phyloP scores from a whole-genome alignment of 2,113 vertebrate genomes.

The Pluvianellus socialis region DNA sequence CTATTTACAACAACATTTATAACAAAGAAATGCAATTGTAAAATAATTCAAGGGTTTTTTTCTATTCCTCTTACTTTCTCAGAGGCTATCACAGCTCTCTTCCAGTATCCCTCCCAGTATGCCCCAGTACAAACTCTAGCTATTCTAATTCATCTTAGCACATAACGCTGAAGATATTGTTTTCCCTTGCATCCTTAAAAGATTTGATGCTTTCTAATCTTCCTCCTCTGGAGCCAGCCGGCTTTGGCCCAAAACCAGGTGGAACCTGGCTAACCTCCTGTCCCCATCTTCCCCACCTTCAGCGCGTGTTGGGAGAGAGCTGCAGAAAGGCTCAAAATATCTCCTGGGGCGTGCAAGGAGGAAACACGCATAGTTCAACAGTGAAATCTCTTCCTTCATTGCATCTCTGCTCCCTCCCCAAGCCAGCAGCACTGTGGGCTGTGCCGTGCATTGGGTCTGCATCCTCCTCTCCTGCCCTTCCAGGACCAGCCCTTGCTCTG shows the following conservation, averaged over 20 bases:
- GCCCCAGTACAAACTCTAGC: neutral
- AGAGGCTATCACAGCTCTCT: neutral
- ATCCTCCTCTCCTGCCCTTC: neutral
- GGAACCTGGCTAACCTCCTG: neutral
- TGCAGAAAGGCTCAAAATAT: neutral
- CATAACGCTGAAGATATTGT: neutral
- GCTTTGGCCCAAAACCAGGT: neutral
- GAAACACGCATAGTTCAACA: too few relatives aligned
- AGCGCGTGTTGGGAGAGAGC: neutral
- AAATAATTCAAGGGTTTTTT: neutral
- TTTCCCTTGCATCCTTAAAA: neutral
- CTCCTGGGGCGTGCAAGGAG: neutral
- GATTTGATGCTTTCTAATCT: neutral
- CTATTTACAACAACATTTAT: neutral
- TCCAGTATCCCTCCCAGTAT: neutral
- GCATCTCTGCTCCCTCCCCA: fast-evolving
- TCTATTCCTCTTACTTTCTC: neutral
- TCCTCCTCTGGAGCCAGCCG: neutral
- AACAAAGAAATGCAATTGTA: neutral
- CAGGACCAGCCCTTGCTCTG: neutral
- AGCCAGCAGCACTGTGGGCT: neutral
- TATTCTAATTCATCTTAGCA: neutral
- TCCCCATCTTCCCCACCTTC: neutral
- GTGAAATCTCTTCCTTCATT: neutral
- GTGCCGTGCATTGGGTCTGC: fast-evolving